A percentile compares a stretch with the other conserved stretches of the same genome.
Evolutionary conservation across 2,113 vertebrate species (phyloP).

Genomic region (Cromileptes altivelis): DNA sequence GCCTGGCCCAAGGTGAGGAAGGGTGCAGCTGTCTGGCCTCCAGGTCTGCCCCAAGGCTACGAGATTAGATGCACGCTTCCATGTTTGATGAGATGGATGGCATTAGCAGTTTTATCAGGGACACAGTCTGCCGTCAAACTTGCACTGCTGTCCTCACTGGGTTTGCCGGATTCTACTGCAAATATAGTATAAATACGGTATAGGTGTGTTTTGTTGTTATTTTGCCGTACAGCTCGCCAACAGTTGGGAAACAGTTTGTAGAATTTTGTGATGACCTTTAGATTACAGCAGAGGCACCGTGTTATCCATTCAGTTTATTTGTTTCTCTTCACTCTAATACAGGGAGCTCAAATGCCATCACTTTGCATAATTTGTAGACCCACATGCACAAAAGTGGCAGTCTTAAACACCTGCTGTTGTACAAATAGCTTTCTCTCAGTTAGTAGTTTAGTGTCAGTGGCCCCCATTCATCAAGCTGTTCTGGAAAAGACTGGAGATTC

Average conservation of each 20-base stretch:
- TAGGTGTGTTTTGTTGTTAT: neutral
- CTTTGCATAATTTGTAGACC: constrained; percentile 61
- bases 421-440: constrained; percentile 44
- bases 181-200: neutral
- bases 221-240: neutral
- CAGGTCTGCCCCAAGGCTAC: constrained; percentile 56
- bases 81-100: constrained; percentile 61
- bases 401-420: constrained; percentile 50
- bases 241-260: neutral
- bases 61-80: constrained; percentile 55
- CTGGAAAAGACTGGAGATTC: constrained; percentile 17
- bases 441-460: constrained; percentile 26
- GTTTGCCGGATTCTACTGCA: constrained; percentile 5
- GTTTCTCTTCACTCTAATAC: constrained; percentile 39
- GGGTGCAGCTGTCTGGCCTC: constrained; percentile 61
- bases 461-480: constrained; percentile 58
- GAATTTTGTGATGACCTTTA: constrained; percentile 41
- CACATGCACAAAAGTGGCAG: constrained; percentile 4
- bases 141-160: constrained; percentile 17
- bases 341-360: constrained; percentile 40
- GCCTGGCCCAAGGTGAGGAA: constrained; percentile 60
- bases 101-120: constrained; percentile 60
- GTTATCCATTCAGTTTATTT: constrained; percentile 49
- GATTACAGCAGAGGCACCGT: constrained; percentile 17
- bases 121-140: constrained; percentile 25